Evolutionary conservation across 1,140 invertebrate species (phyloP).

Genomic region (Phortica variegata): DNA sequence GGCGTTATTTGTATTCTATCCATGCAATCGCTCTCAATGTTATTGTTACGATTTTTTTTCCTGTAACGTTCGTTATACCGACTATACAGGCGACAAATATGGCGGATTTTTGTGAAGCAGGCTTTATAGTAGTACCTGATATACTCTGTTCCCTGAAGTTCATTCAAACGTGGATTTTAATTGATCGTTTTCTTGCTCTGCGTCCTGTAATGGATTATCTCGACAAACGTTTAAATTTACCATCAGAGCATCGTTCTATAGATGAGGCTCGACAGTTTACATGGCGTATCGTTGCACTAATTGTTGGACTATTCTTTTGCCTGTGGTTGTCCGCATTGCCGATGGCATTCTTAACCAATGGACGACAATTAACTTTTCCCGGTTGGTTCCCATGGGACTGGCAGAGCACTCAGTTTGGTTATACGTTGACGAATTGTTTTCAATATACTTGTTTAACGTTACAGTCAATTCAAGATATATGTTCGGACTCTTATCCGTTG

Average conservation of each 20-base stretch:
- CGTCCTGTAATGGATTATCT: constrained; percentile 16
- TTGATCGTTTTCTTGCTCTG: constrained; percentile 9
- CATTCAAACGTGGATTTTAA: constrained; percentile 9
- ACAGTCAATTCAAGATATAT: constrained; percentile 1
- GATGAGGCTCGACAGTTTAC: not conserved
- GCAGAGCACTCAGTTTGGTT: not conserved
- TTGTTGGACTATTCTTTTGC: not conserved
- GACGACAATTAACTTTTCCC: constrained; percentile 22
- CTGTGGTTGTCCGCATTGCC: not conserved
- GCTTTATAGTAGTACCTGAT: constrained; percentile 18
- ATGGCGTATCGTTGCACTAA: not conserved
- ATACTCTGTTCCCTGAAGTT: constrained; percentile 24
- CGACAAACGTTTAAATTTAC: constrained; percentile 14
- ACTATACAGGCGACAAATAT: constrained; percentile 16
- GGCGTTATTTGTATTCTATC: constrained; percentile 17
- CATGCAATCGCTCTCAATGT: constrained; percentile 14
- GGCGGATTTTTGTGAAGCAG: constrained; percentile 28
- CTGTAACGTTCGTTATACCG: constrained; percentile 2
- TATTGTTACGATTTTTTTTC: not conserved
- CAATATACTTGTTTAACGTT: not conserved
- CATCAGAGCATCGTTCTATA: constrained; percentile 14
- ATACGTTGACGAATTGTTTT: constrained; percentile 1
- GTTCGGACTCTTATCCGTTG: constrained; percentile 28
- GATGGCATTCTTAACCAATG: constrained; percentile 11
- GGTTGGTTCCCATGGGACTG: constrained; percentile 41